Conservation (phyloP, 1,140 invertebrate species). For the Probaryconus sp. region DNA sequence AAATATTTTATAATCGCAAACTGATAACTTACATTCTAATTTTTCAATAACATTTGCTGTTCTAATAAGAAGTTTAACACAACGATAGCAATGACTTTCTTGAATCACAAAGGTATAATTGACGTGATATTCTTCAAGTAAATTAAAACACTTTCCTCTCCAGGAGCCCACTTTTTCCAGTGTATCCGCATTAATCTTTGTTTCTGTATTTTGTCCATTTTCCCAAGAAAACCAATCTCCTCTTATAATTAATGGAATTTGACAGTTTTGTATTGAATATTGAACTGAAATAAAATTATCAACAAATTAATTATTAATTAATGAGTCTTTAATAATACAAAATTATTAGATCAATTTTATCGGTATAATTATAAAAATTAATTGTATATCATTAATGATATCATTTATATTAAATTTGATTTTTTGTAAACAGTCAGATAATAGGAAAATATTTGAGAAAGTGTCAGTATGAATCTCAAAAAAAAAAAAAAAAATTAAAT, state of each 20-base stretch:
- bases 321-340: too few species aligned
- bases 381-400: too few species aligned
- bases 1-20: too few species aligned
- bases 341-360: too few species aligned
- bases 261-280: conserved; percentile 64
- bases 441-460: too few species aligned
- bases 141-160: conserved; percentile 84
- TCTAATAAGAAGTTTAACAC: conserved; percentile 89
- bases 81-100: conserved; percentile 87
- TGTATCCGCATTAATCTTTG: conserved; percentile 87
- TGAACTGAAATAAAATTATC: conserved; percentile 47
- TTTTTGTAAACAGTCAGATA: too few species aligned
- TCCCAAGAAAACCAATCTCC: conserved; percentile 96
- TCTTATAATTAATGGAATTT: conserved; percentile 86
- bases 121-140: conserved; percentile 85
- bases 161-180: conserved; percentile 81
- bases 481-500: too few species aligned
- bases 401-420: too few species aligned
- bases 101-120: conserved; percentile 93
- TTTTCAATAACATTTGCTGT: conserved; percentile 95
- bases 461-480: too few species aligned
- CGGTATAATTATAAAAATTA: too few species aligned
- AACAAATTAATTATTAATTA: too few species aligned
- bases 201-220: conserved; percentile 89
- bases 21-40: conserved; percentile 88